Evolutionary conservation across 2,888 invertebrate genomes (phyloP).

Genomic region (Choristoneura rosaceana): DNA sequence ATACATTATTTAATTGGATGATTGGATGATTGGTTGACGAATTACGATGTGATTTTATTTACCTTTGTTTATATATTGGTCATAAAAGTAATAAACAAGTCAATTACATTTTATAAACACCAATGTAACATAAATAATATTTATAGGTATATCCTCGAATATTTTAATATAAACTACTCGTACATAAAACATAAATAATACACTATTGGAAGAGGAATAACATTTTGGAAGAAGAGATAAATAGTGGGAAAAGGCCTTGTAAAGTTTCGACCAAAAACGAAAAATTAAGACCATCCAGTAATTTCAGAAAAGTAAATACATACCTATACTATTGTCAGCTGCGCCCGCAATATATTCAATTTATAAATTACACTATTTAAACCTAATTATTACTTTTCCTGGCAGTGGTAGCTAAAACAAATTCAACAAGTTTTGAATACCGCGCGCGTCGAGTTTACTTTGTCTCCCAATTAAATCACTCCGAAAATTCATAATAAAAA

Average conservation of each 20-base stretch:
- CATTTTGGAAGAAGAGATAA: constrained; percentile 2
- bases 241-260: neutral
- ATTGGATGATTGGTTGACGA: no score
- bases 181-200: neutral
- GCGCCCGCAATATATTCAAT: constrained; percentile 16
- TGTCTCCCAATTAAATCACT: constrained; percentile 24
- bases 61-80: no score
- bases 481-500: neutral
- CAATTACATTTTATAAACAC: neutral
- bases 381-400: constrained; percentile 36
- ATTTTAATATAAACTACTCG: no score
- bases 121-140: neutral
- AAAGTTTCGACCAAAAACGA: neutral
- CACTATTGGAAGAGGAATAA: neutral
- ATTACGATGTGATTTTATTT: no score
- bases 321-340: constrained; percentile 27
- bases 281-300: neutral
- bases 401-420: constrained; percentile 40
- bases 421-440: constrained; percentile 1
- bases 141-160: no score
- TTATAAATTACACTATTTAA: constrained; percentile 22
- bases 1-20: no score
- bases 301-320: neutral
- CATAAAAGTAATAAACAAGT: no score
- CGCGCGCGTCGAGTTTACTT: constrained; percentile 28